Conservation (phyloP, 2,888 invertebrate species). For the Acanthosepion pharaonis region DNA sequence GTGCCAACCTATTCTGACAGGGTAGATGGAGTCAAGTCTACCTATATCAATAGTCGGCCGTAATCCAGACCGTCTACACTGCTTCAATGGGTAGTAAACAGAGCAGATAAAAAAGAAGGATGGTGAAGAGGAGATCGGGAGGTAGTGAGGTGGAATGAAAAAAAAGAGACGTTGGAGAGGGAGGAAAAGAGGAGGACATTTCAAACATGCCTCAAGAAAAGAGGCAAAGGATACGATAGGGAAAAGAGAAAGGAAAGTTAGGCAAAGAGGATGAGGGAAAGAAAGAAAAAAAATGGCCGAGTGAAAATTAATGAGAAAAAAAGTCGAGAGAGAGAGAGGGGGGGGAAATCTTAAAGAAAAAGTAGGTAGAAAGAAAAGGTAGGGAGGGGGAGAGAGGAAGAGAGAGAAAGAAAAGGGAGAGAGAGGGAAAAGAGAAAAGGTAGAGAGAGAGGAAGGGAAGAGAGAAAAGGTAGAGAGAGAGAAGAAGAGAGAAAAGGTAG, state of each 20-base stretch:
- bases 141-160: too few relatives aligned
- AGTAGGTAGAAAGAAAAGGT: too few relatives aligned
- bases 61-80: not conserved
- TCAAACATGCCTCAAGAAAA: too few relatives aligned
- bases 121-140: not conserved
- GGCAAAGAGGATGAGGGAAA: not conserved
- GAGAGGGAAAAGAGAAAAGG: not conserved
- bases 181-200: too few relatives aligned
- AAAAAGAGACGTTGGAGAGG: not conserved
- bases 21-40: not conserved
- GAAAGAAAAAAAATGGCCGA: not conserved
- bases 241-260: not conserved
- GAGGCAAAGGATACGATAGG: too few relatives aligned
- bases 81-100: not conserved
- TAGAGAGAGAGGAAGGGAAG: too few relatives aligned
- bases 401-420: accelerated
- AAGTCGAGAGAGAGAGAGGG: too few relatives aligned
- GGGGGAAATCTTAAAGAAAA: too few relatives aligned
- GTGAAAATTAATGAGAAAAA: too few relatives aligned
- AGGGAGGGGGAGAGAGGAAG: too few relatives aligned
- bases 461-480: too few relatives aligned
- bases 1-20: not conserved
- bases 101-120: not conserved
- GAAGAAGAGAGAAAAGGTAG: not conserved
- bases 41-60: not conserved